Evolutionary conservation across 2,888 invertebrate species (phyloP).

Genomic region (Erynnis tages): DNA sequence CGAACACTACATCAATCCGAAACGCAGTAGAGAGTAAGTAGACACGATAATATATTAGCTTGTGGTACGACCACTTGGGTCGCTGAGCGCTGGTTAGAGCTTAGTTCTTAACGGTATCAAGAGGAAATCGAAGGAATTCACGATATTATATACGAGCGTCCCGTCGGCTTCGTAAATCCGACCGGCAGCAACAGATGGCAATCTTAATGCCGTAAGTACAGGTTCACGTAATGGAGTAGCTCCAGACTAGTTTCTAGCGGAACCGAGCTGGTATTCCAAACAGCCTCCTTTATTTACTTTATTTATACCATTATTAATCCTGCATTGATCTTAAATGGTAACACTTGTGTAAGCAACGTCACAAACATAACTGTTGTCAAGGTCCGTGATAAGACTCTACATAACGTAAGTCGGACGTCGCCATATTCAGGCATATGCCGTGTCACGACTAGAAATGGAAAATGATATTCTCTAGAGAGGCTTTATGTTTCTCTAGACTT

Average conservation of each 20-base stretch:
- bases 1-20: too few relatives aligned
- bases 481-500: neutral
- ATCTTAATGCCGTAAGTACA: constrained; percentile 59
- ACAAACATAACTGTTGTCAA: constrained; percentile 23
- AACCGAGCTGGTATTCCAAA: constrained; percentile 38
- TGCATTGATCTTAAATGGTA: constrained; percentile 17
- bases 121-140: constrained; percentile 20
- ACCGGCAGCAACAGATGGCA: constrained; percentile 50
- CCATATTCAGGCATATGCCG: constrained; percentile 9
- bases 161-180: constrained; percentile 45
- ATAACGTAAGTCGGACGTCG: constrained; percentile 7
- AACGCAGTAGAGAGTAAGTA: too few relatives aligned
- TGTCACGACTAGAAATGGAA: constrained; percentile 10
- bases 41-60: too few relatives aligned
- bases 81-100: too few relatives aligned
- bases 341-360: constrained; percentile 14
- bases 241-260: constrained; percentile 45
- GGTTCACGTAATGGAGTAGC: constrained; percentile 62
- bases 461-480: neutral
- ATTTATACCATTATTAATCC: constrained; percentile 21
- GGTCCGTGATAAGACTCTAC: constrained; percentile 15
- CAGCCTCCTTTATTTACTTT: constrained; percentile 33
- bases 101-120: constrained; percentile 15
- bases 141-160: constrained; percentile 33
- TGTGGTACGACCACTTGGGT: too few relatives aligned